A percentile compares a stretch with the other conserved stretches of the same genome.
These are phyloP conservation scores for Drosophila asahinai DNA, from an alignment of 1,140 invertebrate genomes.

Conservation along the genomic window DNA sequence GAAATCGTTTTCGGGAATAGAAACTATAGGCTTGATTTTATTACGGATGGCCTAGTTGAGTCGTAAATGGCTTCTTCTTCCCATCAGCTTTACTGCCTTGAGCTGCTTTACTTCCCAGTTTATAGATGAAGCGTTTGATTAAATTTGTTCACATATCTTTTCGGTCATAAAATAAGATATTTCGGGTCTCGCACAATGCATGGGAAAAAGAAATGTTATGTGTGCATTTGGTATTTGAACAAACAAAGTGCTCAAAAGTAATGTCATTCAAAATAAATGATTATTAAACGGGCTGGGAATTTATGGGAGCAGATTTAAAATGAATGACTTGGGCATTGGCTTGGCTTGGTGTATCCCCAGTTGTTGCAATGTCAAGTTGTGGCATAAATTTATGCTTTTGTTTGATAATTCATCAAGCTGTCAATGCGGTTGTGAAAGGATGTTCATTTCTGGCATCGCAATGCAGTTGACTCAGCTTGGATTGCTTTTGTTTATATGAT, in stretches of 20 bases:
- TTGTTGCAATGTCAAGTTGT: constrained; percentile 1
- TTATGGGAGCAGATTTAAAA: background rate
- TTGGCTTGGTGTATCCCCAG: background rate
- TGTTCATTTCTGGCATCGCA: background rate
- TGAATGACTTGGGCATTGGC: constrained; percentile 5
- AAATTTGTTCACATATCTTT: constrained; percentile 17
- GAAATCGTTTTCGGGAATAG: constrained; percentile 2
- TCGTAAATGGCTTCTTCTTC: constrained; percentile 11
- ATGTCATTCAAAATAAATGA: constrained; percentile 12
- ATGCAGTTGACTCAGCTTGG: background rate
- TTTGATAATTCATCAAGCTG: constrained; percentile 1
- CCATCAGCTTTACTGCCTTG: constrained; percentile 10
- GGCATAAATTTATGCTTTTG: constrained; percentile 4
- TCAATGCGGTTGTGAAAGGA: background rate
- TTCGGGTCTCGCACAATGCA: background rate
- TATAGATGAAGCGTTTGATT: constrained; percentile 19
- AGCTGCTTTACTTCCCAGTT: constrained; percentile 11
- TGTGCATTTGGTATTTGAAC: background rate
- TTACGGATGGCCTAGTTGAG: constrained; percentile 1
- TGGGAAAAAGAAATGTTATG: background rate
- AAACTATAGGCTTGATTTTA: constrained; percentile 12
- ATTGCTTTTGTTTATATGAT: background rate
- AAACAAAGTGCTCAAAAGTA: background rate
- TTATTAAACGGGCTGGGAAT: constrained; percentile 2
- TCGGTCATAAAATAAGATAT: constrained; percentile 17